Conservation (phyloP, 1,140 invertebrate genomes). For the Cherax quadricarinatus region DNA sequence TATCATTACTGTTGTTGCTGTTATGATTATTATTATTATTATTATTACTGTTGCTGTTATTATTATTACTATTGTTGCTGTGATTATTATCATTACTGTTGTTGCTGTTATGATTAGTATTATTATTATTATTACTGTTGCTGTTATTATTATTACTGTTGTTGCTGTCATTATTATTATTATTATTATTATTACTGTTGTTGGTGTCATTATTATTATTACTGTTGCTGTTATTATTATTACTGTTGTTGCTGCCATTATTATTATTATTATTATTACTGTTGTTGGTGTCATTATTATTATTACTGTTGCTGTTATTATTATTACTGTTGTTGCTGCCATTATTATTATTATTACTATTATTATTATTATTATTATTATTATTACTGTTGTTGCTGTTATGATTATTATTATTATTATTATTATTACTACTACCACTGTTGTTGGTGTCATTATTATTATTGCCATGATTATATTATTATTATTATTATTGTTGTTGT, state of each 20-base stretch:
- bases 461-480: too few relatives aligned
- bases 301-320: too few relatives aligned
- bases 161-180: too few relatives aligned
- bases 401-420: too few relatives aligned
- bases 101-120: background rate
- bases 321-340: background rate
- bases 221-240: background rate
- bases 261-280: background rate
- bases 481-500: too few relatives aligned
- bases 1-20: background rate
- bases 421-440: too few relatives aligned
- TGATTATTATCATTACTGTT: background rate
- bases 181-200: too few relatives aligned
- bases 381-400: too few relatives aligned
- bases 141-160: background rate
- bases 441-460: too few relatives aligned
- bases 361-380: background rate
- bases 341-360: constrained; percentile 2
- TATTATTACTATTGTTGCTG: too few relatives aligned
- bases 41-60: background rate
- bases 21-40: background rate
- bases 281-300: too few relatives aligned
- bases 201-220: too few relatives aligned
- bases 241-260: background rate
- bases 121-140: background rate